A percentile compares a stretch with the other conserved stretches of the same genome.
Evolutionary conservation across 2,113 vertebrate species (phyloP).

Genomic region (Bufo gargarizans): DNA sequence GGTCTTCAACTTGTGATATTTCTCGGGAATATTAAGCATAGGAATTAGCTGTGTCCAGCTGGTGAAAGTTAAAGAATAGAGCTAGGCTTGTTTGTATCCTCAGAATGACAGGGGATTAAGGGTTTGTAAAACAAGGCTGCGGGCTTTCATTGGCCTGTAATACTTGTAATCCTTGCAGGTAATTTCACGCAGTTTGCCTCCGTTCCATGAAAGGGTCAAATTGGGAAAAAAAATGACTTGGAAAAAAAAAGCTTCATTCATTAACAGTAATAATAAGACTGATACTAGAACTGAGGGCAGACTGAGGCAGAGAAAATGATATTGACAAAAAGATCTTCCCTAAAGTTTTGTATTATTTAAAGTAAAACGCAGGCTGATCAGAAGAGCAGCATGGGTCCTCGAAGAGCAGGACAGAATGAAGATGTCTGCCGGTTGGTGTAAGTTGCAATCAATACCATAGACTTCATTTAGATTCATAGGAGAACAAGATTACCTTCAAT

Average conservation of each 20-base stretch:
- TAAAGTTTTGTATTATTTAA: constrained; percentile 58
- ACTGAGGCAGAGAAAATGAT: constrained; percentile 28
- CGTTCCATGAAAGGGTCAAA: constrained; percentile 82
- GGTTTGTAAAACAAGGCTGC: constrained; percentile 77
- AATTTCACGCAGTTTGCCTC: constrained; percentile 87
- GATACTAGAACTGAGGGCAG: constrained; percentile 64
- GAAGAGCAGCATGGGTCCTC: constrained; percentile 53
- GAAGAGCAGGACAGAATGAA: constrained; percentile 30
- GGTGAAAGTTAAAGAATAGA: constrained; percentile 71
- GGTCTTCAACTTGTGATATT: constrained; percentile 76
- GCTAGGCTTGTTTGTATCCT: constrained; percentile 74
- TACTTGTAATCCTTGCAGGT: constrained; percentile 86
- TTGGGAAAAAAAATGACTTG: constrained; percentile 74
- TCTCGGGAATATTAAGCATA: constrained; percentile 76
- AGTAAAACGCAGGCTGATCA: constrained; percentile 38
- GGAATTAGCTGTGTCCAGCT: constrained; percentile 76
- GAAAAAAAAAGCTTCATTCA: constrained; percentile 74
- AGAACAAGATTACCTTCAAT: constrained; percentile 60
- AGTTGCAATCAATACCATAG: constrained; percentile 57
- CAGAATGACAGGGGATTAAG: constrained; percentile 82
- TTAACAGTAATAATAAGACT: constrained; percentile 82
- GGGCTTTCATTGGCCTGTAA: constrained; percentile 73
- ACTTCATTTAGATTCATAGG: constrained; percentile 59
- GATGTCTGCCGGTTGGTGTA: constrained; percentile 47
- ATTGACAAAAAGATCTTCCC: constrained; percentile 50